These are phyloP conservation scores for Chionis minor DNA, from an alignment of 2,113 vertebrate genomes.

Conservation along the genomic window DNA sequence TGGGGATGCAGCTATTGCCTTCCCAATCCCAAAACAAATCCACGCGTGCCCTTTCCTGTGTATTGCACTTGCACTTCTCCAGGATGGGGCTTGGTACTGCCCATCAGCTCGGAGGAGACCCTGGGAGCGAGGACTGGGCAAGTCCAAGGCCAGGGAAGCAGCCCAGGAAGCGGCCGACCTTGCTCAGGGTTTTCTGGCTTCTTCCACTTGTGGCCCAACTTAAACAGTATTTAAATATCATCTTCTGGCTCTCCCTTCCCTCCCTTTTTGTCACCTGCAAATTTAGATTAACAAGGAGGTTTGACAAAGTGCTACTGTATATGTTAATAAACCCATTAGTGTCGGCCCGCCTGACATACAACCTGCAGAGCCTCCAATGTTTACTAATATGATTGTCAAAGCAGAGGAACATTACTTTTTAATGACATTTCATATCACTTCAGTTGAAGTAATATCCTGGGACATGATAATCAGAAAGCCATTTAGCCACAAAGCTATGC, in stretches of 20 bases:
- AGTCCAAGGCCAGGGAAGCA: accelerated
- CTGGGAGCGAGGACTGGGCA: not conserved
- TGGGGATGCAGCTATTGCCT: not conserved
- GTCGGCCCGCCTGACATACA: constrained; percentile 37
- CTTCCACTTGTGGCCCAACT: not conserved
- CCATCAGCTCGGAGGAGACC: not conserved
- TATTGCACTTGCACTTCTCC: accelerated
- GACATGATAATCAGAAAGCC: constrained; percentile 69
- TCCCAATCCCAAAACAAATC: not conserved
- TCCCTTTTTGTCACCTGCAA: constrained; percentile 48
- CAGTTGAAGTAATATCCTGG: constrained; percentile 68
- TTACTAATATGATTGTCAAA: constrained; percentile 74
- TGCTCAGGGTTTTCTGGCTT: not conserved
- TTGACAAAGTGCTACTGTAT: constrained; percentile 45
- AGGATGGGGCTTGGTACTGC: accelerated
- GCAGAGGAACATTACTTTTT: constrained; percentile 68
- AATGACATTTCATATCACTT: constrained; percentile 72
- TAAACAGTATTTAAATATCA: not conserved
- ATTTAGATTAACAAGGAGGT: constrained; percentile 55
- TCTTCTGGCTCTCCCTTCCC: not conserved
- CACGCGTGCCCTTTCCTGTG: not conserved
- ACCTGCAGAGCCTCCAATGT: constrained; percentile 54
- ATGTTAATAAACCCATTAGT: constrained; percentile 75
- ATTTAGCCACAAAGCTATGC: constrained; percentile 56
- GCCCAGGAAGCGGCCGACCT: accelerated